These are phyloP conservation scores for Monopis laevigella DNA, from an alignment of 2,888 invertebrate species.

Conservation along the genomic window DNA sequence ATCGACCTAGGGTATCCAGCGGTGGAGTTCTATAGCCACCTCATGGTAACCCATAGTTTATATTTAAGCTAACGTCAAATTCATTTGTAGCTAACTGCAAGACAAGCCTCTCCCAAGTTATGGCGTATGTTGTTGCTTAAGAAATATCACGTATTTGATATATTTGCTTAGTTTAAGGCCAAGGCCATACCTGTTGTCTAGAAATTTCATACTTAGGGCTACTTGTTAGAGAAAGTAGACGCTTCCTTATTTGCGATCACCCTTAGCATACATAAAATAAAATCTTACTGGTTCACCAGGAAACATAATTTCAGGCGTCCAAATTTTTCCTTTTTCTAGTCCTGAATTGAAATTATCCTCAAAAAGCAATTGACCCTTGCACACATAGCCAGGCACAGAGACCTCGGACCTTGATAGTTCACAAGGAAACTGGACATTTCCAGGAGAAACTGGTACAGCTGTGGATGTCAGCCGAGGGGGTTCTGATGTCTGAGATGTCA, in stretches of 20 bases:
- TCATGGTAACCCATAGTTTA: too few relatives aligned
- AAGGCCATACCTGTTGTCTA: too few relatives aligned
- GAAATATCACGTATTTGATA: neutral
- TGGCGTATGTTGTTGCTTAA: neutral
- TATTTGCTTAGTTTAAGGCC: too few relatives aligned
- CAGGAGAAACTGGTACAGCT: slow-evolving; percentile 18
- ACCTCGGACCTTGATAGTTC: slow-evolving; percentile 39
- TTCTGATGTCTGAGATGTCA: slow-evolving; percentile 13
- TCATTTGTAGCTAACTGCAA: too few relatives aligned
- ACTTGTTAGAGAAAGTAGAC: too few relatives aligned
- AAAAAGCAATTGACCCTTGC: slow-evolving; percentile 70
- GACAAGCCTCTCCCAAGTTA: too few relatives aligned
- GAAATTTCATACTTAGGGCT: too few relatives aligned
- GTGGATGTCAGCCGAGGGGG: slow-evolving; percentile 1
- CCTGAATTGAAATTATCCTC: slow-evolving; percentile 65
- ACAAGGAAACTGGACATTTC: slow-evolving; percentile 32
- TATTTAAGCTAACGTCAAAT: too few relatives aligned
- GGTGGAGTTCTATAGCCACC: too few relatives aligned
- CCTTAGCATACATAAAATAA: too few relatives aligned
- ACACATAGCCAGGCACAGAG: slow-evolving; percentile 45
- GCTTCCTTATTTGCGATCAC: too few relatives aligned
- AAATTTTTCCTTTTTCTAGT: slow-evolving; percentile 51
- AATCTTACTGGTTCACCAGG: slow-evolving; percentile 69
- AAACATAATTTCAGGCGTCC: slow-evolving; percentile 68
- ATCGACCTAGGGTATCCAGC: too few relatives aligned